phyloP scores from a whole-genome alignment of 2,797 vertebrate species.

The Micromesistius poutassou region DNA sequence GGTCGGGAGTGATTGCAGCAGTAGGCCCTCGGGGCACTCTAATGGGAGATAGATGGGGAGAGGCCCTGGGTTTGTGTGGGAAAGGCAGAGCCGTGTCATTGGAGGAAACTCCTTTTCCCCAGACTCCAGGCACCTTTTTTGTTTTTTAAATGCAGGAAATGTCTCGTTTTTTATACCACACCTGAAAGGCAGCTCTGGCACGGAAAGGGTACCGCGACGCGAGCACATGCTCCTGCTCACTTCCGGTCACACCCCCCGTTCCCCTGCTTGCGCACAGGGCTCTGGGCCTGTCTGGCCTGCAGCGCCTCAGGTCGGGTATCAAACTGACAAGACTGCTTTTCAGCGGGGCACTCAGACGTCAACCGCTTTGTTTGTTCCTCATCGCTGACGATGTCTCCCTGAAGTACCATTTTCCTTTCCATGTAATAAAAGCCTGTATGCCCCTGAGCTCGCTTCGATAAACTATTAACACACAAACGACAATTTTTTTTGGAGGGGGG shows the following conservation, averaged over 20 bases:
- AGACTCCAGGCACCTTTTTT: conserved; percentile 33
- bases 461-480: neutral
- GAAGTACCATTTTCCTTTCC: neutral
- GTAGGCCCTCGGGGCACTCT: conserved; percentile 38
- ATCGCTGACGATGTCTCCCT: neutral
- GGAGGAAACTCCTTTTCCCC: conserved; percentile 51
- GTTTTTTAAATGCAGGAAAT: conserved; percentile 32
- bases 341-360: neutral
- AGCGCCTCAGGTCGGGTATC: neutral
- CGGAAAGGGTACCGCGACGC: neutral
- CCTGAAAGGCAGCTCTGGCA: conserved; percentile 3
- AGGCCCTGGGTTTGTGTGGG: conserved; percentile 29
- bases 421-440: neutral
- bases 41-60: conserved; percentile 43
- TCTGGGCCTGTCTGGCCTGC: neutral
- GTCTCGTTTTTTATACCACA: conserved; percentile 33
- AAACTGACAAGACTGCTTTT: neutral
- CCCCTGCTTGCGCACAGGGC: neutral
- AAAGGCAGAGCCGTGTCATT: conserved; percentile 39
- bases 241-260: neutral
- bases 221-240: conserved; percentile 3
- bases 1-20: conserved; percentile 36
- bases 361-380: neutral
- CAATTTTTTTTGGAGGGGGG: neutral
- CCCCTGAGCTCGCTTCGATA: neutral